Conservation (phyloP, 2,888 invertebrate genomes). For the Herminia tarsipennalis region DNA sequence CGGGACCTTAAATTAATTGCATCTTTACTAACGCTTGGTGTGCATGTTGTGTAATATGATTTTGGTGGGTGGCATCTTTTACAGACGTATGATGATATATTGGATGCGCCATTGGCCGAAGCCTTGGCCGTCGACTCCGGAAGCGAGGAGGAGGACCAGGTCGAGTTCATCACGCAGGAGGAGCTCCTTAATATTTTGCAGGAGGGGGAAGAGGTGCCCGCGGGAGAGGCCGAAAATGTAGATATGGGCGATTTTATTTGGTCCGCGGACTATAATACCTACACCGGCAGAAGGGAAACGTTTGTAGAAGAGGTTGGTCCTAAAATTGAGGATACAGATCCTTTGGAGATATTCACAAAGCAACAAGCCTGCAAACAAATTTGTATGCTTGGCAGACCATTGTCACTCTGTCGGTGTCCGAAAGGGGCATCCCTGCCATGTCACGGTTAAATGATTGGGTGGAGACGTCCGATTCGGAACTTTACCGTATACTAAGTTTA, state of each 20-base stretch:
- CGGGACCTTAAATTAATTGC: neutral
- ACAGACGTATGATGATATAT: neutral
- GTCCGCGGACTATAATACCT: neutral
- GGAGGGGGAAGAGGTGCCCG: neutral
- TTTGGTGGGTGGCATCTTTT: neutral
- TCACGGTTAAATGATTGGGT: conserved; percentile 18
- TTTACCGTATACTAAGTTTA: neutral
- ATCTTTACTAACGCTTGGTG: neutral
- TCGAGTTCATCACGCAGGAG: neutral
- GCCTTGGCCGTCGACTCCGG: conserved; percentile 5
- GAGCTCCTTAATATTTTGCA: neutral
- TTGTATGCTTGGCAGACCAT: conserved; percentile 21
- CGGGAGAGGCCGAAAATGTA: neutral
- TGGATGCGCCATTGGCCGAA: neutral
- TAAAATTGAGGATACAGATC: neutral
- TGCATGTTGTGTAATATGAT: neutral
- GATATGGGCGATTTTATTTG: neutral
- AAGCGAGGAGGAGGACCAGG: neutral
- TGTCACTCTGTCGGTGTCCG: neutral
- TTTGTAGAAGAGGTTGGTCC: conserved; percentile 5
- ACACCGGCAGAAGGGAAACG: neutral
- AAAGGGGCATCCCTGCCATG: conserved; percentile 10
- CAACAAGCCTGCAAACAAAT: conserved; percentile 15
- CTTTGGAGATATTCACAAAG: neutral
- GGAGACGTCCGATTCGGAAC: conserved; percentile 16